phyloP scores from a whole-genome alignment of 1,140 invertebrate species.

The Tetragnatha versicolor region DNA sequence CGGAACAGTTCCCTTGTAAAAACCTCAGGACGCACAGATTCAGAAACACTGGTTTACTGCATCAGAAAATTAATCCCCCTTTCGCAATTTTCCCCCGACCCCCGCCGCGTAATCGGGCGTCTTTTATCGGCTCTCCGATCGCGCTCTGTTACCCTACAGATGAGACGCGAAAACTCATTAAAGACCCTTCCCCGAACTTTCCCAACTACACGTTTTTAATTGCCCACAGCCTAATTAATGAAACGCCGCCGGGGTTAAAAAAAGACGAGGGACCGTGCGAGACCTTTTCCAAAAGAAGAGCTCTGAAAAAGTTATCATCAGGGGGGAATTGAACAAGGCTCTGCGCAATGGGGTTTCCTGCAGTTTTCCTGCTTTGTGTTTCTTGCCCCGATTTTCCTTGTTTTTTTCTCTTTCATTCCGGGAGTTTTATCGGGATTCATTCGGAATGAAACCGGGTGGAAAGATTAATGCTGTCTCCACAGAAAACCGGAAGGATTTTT shows the following conservation, averaged over 20 bases:
- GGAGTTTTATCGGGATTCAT: too few species aligned
- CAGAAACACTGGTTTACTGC: too few species aligned
- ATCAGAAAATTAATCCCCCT: background rate
- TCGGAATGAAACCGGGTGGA: too few species aligned
- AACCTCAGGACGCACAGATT: too few species aligned
- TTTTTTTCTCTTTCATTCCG: too few species aligned
- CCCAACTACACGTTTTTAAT: slow-evolving; percentile 40
- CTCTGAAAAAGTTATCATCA: background rate
- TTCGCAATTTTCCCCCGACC: background rate
- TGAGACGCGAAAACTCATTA: slow-evolving; percentile 47
- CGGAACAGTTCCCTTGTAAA: background rate
- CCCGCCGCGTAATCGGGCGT: slow-evolving; percentile 33
- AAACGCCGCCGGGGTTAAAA: background rate
- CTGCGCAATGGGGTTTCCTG: too few species aligned
- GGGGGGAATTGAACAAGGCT: slow-evolving; percentile 7
- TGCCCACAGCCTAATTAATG: slow-evolving; percentile 40
- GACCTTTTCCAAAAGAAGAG: background rate
- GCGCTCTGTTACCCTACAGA: slow-evolving; percentile 27
- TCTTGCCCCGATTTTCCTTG: too few species aligned
- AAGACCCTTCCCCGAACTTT: slow-evolving; percentile 27
- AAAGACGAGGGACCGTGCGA: background rate
- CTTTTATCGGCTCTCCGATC: slow-evolving; percentile 32
- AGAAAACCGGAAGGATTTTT: too few species aligned
- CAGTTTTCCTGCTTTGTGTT: too few species aligned
- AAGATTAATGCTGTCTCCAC: too few species aligned